phyloP scores from a whole-genome alignment of 2,888 invertebrate species.

The Sminthurides aquaticus region DNA sequence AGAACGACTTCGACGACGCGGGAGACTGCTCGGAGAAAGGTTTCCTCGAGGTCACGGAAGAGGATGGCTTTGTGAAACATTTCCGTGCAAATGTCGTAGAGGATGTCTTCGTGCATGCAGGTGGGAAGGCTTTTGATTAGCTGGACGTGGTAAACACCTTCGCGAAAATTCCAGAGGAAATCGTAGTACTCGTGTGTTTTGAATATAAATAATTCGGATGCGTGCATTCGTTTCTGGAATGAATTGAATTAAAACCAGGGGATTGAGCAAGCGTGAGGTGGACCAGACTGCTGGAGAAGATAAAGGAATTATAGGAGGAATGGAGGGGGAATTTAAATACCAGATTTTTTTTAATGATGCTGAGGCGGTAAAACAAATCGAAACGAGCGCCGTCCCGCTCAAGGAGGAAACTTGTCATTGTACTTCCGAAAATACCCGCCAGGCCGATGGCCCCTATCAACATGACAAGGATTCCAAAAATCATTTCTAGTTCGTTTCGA shows the following conservation, averaged over 20 bases:
- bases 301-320: too few species aligned
- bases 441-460: conserved; percentile 36
- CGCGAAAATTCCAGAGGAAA: conserved; percentile 38
- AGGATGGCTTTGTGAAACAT: conserved; percentile 41
- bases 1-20: conserved; percentile 32
- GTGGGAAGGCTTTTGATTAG: conserved; percentile 23
- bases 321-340: too few species aligned
- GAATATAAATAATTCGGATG: conserved; percentile 28
- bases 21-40: conserved; percentile 34
- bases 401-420: conserved; percentile 33
- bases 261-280: too few species aligned
- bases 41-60: conserved; percentile 33
- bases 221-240: conserved; percentile 19
- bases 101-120: conserved; percentile 33
- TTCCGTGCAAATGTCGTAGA: conserved; percentile 36
- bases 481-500: conserved; percentile 29
- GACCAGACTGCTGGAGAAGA: too few species aligned
- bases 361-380: conserved; percentile 35
- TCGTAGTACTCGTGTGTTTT: conserved; percentile 38
- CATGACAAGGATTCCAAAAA: conserved; percentile 33
- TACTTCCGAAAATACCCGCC: conserved; percentile 31
- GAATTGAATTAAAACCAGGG: too few species aligned
- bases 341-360: conserved; percentile 26
- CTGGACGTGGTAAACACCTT: conserved; percentile 36
- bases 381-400: conserved; percentile 39